These are phyloP conservation scores for Globicephala melas DNA, from an alignment of 2,113 vertebrate species.

Conservation along the genomic window DNA sequence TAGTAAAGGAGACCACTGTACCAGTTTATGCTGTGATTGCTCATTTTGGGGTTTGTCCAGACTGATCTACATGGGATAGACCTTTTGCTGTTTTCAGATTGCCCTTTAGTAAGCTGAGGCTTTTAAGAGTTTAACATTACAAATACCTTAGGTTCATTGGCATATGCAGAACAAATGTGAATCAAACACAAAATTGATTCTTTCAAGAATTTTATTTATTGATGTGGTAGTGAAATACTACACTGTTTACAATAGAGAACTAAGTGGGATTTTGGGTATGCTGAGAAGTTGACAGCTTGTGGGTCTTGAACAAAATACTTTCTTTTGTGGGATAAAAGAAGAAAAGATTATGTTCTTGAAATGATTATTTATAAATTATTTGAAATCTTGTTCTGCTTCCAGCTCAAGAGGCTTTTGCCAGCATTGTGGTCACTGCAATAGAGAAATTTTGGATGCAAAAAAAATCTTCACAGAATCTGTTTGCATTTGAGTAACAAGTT, in stretches of 20 bases:
- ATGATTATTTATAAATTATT: constrained; percentile 82
- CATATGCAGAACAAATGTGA: constrained; percentile 86
- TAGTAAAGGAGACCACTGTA: background rate
- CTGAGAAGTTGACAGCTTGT: constrained; percentile 82
- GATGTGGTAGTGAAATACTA: constrained; percentile 82
- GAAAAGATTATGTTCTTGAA: constrained; percentile 81
- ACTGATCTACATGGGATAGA: background rate
- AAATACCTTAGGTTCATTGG: constrained; percentile 79
- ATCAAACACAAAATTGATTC: constrained; percentile 78
- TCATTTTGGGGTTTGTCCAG: background rate
- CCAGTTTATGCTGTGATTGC: background rate
- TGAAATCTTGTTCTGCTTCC: constrained; percentile 80
- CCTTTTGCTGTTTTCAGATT: constrained; percentile 19
- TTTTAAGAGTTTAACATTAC: constrained; percentile 34
- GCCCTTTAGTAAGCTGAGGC: constrained; percentile 64
- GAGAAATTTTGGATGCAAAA: constrained; percentile 75
- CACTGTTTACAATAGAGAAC: constrained; percentile 82
- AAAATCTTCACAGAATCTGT: constrained; percentile 75
- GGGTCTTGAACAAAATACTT: constrained; percentile 78
- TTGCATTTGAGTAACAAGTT: constrained; percentile 81
- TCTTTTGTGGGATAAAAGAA: constrained; percentile 82
- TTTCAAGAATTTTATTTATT: constrained; percentile 80
- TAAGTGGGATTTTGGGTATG: constrained; percentile 79
- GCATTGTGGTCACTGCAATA: constrained; percentile 70
- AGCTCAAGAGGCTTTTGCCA: constrained; percentile 74